Conservation (phyloP, 64 coral and sea anemone species). For the Dendrophyllia cribrosa region DNA sequence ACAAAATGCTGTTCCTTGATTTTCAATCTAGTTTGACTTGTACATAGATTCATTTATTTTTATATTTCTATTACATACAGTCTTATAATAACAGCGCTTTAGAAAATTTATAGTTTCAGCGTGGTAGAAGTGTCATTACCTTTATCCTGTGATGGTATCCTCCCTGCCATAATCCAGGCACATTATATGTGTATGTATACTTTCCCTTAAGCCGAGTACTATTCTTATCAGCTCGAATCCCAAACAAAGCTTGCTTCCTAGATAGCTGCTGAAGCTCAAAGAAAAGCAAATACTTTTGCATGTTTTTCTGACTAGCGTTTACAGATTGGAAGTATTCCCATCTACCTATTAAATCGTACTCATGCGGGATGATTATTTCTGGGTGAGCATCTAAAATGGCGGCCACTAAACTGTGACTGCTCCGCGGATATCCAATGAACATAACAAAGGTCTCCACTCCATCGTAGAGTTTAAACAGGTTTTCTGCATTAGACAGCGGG, state of each 20-base stretch:
- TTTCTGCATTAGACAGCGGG: background rate
- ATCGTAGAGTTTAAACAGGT: constrained; percentile 1
- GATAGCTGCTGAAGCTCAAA: constrained; percentile 1
- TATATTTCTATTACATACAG: no score
- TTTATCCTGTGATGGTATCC: background rate
- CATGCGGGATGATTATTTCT: constrained; percentile 29
- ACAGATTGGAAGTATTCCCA: background rate
- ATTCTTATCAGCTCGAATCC: background rate
- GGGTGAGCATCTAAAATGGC: constrained; percentile 43
- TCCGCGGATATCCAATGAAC: constrained; percentile 51
- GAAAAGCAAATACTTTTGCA: constrained; percentile 4
- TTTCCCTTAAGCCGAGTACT: background rate
- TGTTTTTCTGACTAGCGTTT: background rate
- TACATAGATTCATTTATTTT: no score
- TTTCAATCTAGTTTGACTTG: no score
- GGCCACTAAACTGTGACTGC: constrained; percentile 25
- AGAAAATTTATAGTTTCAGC: no score
- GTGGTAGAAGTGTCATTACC: background rate
- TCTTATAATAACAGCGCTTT: no score
- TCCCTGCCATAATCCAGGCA: constrained; percentile 4
- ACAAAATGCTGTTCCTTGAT: no score
- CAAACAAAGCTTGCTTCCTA: constrained; percentile 4
- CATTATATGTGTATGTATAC: background rate
- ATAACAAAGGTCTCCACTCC: constrained; percentile 30
- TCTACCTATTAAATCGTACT: background rate